Evolutionary conservation across 1,140 invertebrate genomes (phyloP).

Genomic region (Maniola jurtina): DNA sequence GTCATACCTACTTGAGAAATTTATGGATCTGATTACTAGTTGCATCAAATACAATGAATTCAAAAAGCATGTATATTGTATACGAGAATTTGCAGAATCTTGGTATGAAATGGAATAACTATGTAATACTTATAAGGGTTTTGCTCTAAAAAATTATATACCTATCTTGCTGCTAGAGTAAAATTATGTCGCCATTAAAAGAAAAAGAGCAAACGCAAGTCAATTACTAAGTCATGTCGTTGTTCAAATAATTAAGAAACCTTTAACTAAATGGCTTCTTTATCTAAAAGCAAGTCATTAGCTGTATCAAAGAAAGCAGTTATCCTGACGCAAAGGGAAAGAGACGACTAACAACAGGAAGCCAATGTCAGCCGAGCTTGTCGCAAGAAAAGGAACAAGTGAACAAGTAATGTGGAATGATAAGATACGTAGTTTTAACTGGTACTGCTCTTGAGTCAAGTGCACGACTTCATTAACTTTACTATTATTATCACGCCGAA

Average conservation of each 20-base stretch:
- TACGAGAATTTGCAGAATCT: too few relatives aligned
- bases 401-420: constrained; percentile 19
- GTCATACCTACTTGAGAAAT: background rate
- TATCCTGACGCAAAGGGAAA: constrained; percentile 26
- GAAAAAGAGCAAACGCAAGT: background rate
- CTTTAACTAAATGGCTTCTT: constrained; percentile 26
- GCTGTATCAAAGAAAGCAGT: constrained; percentile 26
- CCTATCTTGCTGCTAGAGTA: too few relatives aligned
- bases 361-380: constrained; percentile 26
- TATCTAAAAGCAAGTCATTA: constrained; percentile 29
- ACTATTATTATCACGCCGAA: constrained; percentile 10
- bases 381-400: constrained; percentile 26
- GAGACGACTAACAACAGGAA: constrained; percentile 26
- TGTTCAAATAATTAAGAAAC: constrained; percentile 14
- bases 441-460: constrained; percentile 1
- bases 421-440: constrained; percentile 19
- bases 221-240: background rate
- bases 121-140: too few relatives aligned
- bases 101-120: too few relatives aligned
- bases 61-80: background rate
- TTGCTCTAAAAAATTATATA: too few relatives aligned
- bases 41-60: background rate
- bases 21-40: background rate
- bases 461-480: constrained; percentile 20
- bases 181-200: background rate